phyloP scores from a whole-genome alignment of 2,113 vertebrate genomes.

The Gorilla gorilla region DNA sequence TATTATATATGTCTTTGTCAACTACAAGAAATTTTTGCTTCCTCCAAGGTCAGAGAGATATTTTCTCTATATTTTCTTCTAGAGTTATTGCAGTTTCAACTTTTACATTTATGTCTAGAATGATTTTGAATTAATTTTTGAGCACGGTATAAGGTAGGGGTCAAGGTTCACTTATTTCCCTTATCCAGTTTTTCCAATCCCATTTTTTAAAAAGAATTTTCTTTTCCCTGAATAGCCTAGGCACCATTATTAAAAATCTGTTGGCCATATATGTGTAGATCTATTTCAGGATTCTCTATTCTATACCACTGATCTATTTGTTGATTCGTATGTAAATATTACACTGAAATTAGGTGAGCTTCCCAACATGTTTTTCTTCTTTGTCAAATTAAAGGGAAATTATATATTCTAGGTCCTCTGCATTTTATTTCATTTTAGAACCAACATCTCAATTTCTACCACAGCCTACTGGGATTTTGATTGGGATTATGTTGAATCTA shows the following conservation, averaged over 20 bases:
- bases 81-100: background rate
- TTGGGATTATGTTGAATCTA: background rate
- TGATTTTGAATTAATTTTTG: slow-evolving; percentile 48
- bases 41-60: background rate
- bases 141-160: background rate
- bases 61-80: background rate
- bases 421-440: background rate
- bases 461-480: background rate
- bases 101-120: background rate
- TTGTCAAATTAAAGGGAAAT: background rate
- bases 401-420: background rate
- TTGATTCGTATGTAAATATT: background rate
- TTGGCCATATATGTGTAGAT: background rate
- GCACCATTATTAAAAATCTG: background rate
- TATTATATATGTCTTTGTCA: slow-evolving; percentile 3
- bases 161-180: background rate
- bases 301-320: background rate
- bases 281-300: slow-evolving; percentile 9
- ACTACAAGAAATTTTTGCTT: slow-evolving; percentile 20
- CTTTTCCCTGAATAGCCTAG: background rate
- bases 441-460: background rate
- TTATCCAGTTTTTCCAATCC: background rate
- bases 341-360: background rate
- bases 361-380: background rate
- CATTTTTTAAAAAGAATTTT: background rate